A percentile compares a stretch with the other conserved stretches of the same genome.
phyloP scores from a whole-genome alignment of 2,888 invertebrate genomes.

The Calliphora vomitoria region DNA sequence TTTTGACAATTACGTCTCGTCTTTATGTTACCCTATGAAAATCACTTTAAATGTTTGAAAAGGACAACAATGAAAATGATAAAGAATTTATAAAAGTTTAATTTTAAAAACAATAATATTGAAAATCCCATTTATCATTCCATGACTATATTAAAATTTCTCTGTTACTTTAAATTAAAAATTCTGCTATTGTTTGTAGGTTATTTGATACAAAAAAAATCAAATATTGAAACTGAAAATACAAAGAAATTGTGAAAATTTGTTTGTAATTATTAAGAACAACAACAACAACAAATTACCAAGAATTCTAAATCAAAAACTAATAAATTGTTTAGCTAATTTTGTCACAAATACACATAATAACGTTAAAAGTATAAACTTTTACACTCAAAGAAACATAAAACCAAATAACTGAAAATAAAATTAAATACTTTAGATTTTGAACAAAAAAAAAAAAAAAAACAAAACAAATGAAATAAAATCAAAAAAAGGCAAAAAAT shows the following conservation, averaged over 20 bases:
- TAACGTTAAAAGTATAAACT: constrained; percentile 24
- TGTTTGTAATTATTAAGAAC: constrained; percentile 11
- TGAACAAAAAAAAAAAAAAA: constrained; percentile 30
- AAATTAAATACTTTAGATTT: constrained; percentile 31
- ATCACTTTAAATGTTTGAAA: too few relatives aligned
- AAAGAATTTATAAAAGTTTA: too few relatives aligned
- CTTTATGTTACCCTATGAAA: too few relatives aligned
- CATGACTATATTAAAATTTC: too few relatives aligned
- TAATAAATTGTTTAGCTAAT: constrained; percentile 29
- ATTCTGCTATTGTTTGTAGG: too few relatives aligned
- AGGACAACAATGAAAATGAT: too few relatives aligned
- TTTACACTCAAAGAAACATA: background rate
- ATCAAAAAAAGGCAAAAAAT: constrained; percentile 30
- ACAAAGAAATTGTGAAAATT: constrained; percentile 9
- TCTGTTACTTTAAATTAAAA: too few relatives aligned
- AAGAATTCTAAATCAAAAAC: background rate
- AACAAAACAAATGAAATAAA: too few relatives aligned
- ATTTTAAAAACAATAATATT: too few relatives aligned
- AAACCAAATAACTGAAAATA: constrained; percentile 16
- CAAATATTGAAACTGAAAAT: background rate
- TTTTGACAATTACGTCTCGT: too few relatives aligned
- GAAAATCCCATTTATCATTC: too few relatives aligned
- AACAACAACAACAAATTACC: background rate
- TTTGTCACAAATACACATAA: constrained; percentile 18
- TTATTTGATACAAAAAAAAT: background rate